Evolutionary conservation across 2,113 vertebrate species (phyloP), one percentile per base, ranked within the genome.

Genomic region (Zosterops pallidus): DNA sequence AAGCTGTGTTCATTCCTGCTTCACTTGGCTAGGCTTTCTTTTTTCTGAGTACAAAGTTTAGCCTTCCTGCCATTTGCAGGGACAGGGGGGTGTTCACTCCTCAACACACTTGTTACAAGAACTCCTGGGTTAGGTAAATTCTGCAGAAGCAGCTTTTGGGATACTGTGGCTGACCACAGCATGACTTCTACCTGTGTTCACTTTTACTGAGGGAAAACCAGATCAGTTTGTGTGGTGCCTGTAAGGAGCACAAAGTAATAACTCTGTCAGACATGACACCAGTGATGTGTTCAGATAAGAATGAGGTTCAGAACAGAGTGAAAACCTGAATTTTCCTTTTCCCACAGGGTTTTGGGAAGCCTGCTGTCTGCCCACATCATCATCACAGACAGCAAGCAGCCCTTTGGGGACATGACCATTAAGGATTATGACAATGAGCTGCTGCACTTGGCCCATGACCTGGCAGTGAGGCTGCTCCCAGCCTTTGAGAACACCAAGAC

Each of bases 401-500:
- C 99, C 21, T 99, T 99, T 89, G 99, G 99, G 18, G 98, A 99
- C 33, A 98, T 99, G 97, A 98, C 91, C 52, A 97, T 99, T 23
- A 97, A 99, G 90, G 98, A 98, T 85, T 99, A 99, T 9, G 99
- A 99, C 85, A 98, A 99, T 13, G 99, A 99, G 53, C 97, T 99
- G 64, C 77, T 99, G 83, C 99, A 99, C 60, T 97, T 99, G 98
- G 99, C 99, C 23, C 99, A 98, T 12, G 99, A 99, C 97, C 94
- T 99, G 64, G 99, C 99, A 5, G 98, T 99, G 74, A 98, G 99
- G 62, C 97, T 99, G 19, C 98, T 99, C 5, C 99, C 99, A 11
- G 99, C 99, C 89, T 99, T 99, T 65, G 99, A 99, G 94, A 99
- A 99, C 98, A 99, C 99, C 91, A 98, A 98, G 96, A 99, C 99